phyloP scores from a whole-genome alignment of 2,113 vertebrate genomes.

The Aramus guarauna region DNA sequence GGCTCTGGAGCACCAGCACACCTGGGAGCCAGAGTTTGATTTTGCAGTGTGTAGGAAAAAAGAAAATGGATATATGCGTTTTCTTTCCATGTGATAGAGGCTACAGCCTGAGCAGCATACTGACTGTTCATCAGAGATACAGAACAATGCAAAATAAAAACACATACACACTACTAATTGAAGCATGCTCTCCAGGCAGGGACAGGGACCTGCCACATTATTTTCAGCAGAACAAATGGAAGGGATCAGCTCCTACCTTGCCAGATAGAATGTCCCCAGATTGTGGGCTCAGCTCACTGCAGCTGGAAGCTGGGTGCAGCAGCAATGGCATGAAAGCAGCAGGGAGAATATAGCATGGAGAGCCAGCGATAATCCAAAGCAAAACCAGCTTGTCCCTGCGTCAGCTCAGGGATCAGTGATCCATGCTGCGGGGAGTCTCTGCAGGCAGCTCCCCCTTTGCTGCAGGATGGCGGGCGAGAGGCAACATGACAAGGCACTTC shows the following conservation, averaged over 20 bases:
- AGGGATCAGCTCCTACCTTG: slow-evolving; percentile 35
- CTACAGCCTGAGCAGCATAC: neutral
- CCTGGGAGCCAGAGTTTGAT: neutral
- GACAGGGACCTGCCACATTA: neutral
- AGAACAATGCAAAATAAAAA: neutral
- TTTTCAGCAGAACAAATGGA: neutral
- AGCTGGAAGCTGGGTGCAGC: neutral
- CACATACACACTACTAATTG: neutral
- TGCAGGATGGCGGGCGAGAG: neutral
- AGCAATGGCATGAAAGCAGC: neutral
- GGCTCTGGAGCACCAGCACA: neutral
- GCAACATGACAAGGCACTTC: slow-evolving; percentile 12
- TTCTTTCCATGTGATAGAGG: neutral
- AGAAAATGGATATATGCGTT: neutral
- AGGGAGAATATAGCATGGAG: neutral
- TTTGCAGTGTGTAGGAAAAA: neutral
- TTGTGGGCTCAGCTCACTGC: neutral
- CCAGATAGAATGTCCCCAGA: neutral
- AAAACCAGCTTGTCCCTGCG: neutral
- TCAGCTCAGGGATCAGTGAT: neutral
- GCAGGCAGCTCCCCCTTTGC: neutral
- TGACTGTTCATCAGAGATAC: neutral
- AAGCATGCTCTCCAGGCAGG: neutral
- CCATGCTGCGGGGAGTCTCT: neutral
- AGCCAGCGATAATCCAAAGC: neutral